Evolutionary conservation across 1,140 invertebrate genomes (phyloP), one percentile per base, ranked within the genome.

Genomic region (Telenomus remus): DNA sequence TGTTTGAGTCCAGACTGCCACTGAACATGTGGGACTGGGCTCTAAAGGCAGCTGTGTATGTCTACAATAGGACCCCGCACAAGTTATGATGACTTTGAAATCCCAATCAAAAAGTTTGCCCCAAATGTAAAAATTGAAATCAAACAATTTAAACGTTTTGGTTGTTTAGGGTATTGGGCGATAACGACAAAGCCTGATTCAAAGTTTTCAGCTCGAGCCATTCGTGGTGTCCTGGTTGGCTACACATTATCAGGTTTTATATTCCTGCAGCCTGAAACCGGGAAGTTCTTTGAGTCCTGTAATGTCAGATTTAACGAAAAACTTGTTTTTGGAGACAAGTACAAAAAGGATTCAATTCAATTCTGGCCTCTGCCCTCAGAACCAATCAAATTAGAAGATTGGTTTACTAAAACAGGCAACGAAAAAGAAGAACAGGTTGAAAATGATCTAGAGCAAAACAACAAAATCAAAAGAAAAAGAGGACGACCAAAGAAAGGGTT

Each of bases 21-120:
- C 16, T 59, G 16, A 76, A 68, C 42, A 83, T 81, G 77, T 88
- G 84, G 81, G 82, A 81, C 50, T 75, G 84, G 43, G 81, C 83
- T 5, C 27, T 44, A 12, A 13, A n/a, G 7, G 43, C 43, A 14
- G 43, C 43, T 13, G 13, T 44, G 11, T 44, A 13, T 44, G 43
- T 44, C 43, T 44, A 44, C 8, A 44, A 44, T 8, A 12, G 43
- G 8, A 44, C 43, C 1, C 43, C 43, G 8, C 43, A 44, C 13
- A 44, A 44, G n/a, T 7, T 12, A 1, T n/a, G 13, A 13, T 8
- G 43, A 44, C 8, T 44, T 44, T 12, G 1, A 13, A 44, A 44
- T 14, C 0, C 43, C 43, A 13, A 1, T 44, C 3, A 13, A 12
- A 13, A 44, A 44, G 8, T 44, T 44, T 44, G 1, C 43, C 11